Percentiles rank a stretch among this genome's conserved stretches.
Evolutionary conservation across 2,888 invertebrate species (phyloP).

Genomic region (Salpingus planirostris): DNA sequence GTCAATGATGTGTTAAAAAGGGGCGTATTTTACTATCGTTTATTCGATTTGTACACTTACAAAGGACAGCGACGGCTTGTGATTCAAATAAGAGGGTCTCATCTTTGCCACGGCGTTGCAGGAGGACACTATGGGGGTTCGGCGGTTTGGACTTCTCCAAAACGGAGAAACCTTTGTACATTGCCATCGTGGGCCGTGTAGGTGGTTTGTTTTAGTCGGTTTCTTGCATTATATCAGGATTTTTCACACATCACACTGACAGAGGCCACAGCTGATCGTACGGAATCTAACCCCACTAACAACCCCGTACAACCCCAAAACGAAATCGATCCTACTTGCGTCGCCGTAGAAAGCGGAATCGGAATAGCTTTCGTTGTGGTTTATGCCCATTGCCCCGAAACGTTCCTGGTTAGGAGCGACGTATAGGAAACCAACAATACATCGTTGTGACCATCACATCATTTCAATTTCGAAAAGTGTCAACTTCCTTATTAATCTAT

Average conservation of each 20-base stretch:
- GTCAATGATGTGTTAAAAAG: no score
- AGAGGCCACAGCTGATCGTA: slow-evolving; percentile 12
- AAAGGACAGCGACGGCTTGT: slow-evolving; percentile 77
- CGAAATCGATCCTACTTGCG: slow-evolving; percentile 13
- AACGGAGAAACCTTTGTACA: slow-evolving; percentile 88
- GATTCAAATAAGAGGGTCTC: slow-evolving; percentile 87
- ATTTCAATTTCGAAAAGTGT: no score
- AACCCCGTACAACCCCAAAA: slow-evolving; percentile 7
- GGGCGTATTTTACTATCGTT: no score
- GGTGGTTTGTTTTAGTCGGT: slow-evolving; percentile 3
- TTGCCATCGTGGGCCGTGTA: slow-evolving; percentile 59
- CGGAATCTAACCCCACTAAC: slow-evolving; percentile 11
- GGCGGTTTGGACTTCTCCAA: slow-evolving; percentile 81
- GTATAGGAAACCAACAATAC: no score
- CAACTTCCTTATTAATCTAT: no score
- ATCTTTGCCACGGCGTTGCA: slow-evolving; percentile 82
- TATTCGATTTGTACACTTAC: no score
- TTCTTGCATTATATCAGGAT: slow-evolving; percentile 7
- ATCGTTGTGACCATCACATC: neutral
- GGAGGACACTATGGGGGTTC: slow-evolving; percentile 79
- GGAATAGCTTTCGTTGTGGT: no score
- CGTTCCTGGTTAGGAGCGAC: no score
- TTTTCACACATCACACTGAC: slow-evolving; percentile 3
- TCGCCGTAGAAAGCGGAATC: slow-evolving; percentile 8
- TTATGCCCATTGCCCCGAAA: no score